Evolutionary conservation across 2,797 vertebrate genomes (phyloP).

Genomic region (Halcyon chelicuti): DNA sequence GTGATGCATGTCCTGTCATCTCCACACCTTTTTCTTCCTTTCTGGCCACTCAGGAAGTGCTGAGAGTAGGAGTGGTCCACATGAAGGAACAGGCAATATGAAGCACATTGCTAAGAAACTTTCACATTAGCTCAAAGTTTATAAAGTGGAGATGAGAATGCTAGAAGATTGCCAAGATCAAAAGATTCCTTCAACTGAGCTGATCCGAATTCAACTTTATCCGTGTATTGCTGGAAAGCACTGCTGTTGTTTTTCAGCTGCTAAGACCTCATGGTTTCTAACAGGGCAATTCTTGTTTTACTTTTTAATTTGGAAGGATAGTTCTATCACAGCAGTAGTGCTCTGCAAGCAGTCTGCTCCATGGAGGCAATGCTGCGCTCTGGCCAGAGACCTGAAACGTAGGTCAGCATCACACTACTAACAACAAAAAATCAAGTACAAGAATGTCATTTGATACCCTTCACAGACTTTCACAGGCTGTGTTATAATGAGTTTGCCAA

Average conservation of each 20-base stretch:
- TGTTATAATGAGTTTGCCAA: not conserved
- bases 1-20: rapidly evolving
- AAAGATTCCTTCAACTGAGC: not conserved
- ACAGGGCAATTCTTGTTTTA: not conserved
- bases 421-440: not conserved
- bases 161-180: not conserved
- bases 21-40: not conserved
- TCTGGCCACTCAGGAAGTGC: not conserved
- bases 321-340: not conserved
- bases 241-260: not conserved
- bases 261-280: not conserved
- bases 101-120: not conserved
- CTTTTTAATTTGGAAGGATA: not conserved
- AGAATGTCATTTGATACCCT: not conserved
- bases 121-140: not conserved
- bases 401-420: not conserved
- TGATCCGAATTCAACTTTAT: not conserved
- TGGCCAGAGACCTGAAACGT: not conserved
- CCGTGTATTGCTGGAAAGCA: not conserved
- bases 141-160: not conserved
- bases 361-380: not conserved
- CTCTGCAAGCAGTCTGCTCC: not conserved
- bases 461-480: not conserved
- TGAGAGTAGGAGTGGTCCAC: not conserved
- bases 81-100: not conserved